Conservation (phyloP, 2,888 invertebrate species). For the Ectemnius lituratus region DNA sequence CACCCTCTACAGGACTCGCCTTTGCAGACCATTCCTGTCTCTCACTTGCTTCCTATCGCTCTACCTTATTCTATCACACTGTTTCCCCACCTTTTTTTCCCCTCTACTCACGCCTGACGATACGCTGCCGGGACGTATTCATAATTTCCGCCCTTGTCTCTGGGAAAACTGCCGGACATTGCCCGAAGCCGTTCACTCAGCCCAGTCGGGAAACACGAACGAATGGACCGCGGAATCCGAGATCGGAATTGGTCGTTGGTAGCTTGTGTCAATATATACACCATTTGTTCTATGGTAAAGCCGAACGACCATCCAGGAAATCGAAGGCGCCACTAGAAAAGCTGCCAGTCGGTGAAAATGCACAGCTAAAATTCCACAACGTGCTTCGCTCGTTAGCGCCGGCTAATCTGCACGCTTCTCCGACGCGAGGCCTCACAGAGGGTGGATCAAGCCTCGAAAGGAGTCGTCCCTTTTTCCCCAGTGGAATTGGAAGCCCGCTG, state of each 20-base stretch:
- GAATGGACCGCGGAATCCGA: slow-evolving; percentile 28
- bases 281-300: slow-evolving; percentile 17
- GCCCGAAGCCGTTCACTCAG: slow-evolving; percentile 3
- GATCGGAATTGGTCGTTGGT: slow-evolving; percentile 48
- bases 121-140: slow-evolving; percentile 30
- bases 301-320: slow-evolving; percentile 4
- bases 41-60: slow-evolving; percentile 2
- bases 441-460: not conserved
- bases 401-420: slow-evolving; percentile 11
- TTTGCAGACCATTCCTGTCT: slow-evolving; percentile 5
- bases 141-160: slow-evolving; percentile 37
- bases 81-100: not conserved
- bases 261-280: slow-evolving; percentile 50
- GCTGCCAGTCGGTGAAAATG: not conserved
- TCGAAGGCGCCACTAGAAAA: slow-evolving; percentile 24
- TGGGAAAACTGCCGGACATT: slow-evolving; percentile 24
- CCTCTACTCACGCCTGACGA: not conserved
- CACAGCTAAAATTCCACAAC: too few species aligned
- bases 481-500: slow-evolving; percentile 24
- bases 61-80: not conserved
- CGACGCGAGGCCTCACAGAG: slow-evolving; percentile 1
- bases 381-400: slow-evolving; percentile 13
- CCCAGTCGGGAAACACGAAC: not conserved
- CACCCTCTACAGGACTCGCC: not conserved
- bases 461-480: slow-evolving; percentile 13